Evolutionary conservation across 1,140 invertebrate species (phyloP), one percentile per base, ranked within the genome.

Genomic region (Centruroides sculpturatus): DNA sequence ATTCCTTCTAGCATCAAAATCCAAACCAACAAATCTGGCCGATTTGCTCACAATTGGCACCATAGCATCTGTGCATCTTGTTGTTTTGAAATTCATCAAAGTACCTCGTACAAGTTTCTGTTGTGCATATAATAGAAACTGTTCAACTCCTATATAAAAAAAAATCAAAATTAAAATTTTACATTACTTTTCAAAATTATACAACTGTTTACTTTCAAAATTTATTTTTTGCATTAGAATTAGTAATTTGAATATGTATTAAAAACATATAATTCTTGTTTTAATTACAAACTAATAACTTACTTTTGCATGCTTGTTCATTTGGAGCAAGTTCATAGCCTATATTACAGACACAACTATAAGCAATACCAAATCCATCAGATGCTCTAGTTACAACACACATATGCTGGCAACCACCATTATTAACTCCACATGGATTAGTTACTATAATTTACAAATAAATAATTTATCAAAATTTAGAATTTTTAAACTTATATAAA

Each of bases 31-130:
- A 72, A 97, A 96, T 69, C 93, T 79, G 0, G 93, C 94, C 35
- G 92, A 80, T 51, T 89, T 77, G 0, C 92, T 94, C 0, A 94
- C 91, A 3, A 81, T 76, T 8, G 80, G 80, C 11, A 77, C 71
- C 13, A 98, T 97, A 3, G 94, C 94, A 72, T 98, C 94, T 64
- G 85, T 91, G 68, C 97, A 92, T 0, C 87, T 87, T 72, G 90
- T 85, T 51, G 87, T 83, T 0, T 93, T 84, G 0, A 92, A 90
- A 67, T 95, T 82, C 34, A 96, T 72, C 0, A 96, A 87, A 46
- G 94, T 87, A 34, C 93, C 95, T 71, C 96, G 92, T 60, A 98
- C 94, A 68, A 96, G 94, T 63, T 94, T 84, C 69, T 97, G 93
- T 68, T 97, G 92, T 0, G 92, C 96, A 73, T 97, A 98, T 80